These are phyloP conservation scores for Eurystomus gularis DNA, from an alignment of 2,113 vertebrate genomes.

Conservation along the genomic window DNA sequence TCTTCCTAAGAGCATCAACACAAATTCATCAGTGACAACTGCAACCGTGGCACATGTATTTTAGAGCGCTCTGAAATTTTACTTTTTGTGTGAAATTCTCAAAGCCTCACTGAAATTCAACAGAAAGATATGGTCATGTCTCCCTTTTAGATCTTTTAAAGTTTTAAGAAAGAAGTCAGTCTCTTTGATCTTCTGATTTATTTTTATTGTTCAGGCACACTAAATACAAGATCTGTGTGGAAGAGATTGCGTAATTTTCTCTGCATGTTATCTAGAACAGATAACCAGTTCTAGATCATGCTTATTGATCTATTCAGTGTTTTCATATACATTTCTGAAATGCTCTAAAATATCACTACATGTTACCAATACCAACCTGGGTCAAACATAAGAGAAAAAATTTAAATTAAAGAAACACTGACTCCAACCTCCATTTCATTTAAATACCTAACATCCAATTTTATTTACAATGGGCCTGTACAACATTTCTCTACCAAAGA, in stretches of 20 bases:
- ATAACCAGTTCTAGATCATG: neutral
- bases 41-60: neutral
- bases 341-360: neutral
- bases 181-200: neutral
- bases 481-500: neutral
- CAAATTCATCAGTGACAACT: neutral
- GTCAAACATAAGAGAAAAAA: neutral
- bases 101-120: neutral
- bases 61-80: neutral
- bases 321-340: neutral
- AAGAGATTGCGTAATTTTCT: neutral
- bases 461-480: neutral
- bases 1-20: neutral
- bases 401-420: neutral
- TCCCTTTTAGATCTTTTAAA: neutral
- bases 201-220: neutral
- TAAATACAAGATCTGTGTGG: neutral
- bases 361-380: neutral
- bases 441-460: neutral
- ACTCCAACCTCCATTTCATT: neutral
- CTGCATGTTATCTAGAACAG: neutral
- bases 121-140: neutral
- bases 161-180: neutral
- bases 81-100: neutral
- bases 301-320: neutral